Base-by-base conservation (phyloP, 2,797 vertebrate species). In the Mormyrops boulengeri region DNA sequence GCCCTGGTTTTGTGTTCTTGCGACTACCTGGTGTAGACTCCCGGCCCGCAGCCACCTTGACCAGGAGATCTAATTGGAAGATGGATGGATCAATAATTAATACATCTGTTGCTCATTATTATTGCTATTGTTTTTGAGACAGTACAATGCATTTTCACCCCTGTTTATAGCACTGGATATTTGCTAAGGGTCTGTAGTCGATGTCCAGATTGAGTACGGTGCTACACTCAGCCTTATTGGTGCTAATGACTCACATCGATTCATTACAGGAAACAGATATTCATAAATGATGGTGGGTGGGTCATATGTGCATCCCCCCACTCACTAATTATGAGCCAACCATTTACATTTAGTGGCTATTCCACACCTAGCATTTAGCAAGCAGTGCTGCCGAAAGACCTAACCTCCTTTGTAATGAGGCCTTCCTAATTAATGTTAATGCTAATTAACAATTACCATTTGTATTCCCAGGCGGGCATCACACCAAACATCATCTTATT, bases 311-410 rank as follows among this genome's bases (percentile, higher is more conserved):
- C 22, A 17, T 14, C 22, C 41, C 77, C 69, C 41, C 17, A 4
- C 41, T 47, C 41, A 3, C 77, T 47, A 82, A 82, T 82, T 82
- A 77, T 77, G 34, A 80, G 73, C 73, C 73, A 80, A 14, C 38
- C 34, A n/a, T 44, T 82, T 44, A 82, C 77, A 47, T 82, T 82
- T 82, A 47, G 77, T n/a, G 77, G 77, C 41, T 82, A 82, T 82
- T 82, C 17, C 19, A 11, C 17, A 47, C 38, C 41, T 82, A 82
- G 77, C 41, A 47, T 82, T 44, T 80, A 80, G 73, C 38, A 80
- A n/a, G 17, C 73, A 8, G 14, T 47, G 77, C 41, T 22, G 19
- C 41, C 1, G 77, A 44, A 47, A 80, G 14, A 44, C 19, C 5
- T 41, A n/a, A 3, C 3, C 14, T 34, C 19, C 77, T 47, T 82